Conservation (phyloP, 2,797 vertebrate species). For the Chrosomus eos region DNA sequence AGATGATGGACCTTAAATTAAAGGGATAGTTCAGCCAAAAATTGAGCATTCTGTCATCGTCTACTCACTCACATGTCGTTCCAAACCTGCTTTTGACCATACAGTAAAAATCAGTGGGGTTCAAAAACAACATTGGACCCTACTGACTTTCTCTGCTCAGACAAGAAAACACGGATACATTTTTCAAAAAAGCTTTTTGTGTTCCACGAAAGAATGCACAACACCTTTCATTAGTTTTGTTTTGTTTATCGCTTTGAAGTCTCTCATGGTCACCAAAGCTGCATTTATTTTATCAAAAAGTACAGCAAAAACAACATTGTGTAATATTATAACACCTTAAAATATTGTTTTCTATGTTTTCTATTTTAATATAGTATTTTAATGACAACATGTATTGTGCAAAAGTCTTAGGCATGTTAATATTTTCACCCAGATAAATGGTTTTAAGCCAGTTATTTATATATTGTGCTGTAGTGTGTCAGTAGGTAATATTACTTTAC, state of each 20-base stretch:
- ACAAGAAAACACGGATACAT: not conserved
- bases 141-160: not conserved
- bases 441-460: no score
- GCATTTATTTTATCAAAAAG: not conserved
- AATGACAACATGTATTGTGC: not conserved
- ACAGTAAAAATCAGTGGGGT: not conserved
- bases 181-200: not conserved
- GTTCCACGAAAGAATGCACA: not conserved
- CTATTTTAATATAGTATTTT: not conserved
- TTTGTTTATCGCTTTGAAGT: not conserved
- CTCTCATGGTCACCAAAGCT: not conserved
- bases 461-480: no score
- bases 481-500: no score
- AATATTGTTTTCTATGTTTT: not conserved
- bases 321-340: not conserved
- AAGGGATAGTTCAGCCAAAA: slow-evolving; percentile 2
- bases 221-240: not conserved
- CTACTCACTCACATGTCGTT: not conserved
- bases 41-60: slow-evolving; percentile 1
- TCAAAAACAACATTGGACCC: not conserved
- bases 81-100: not conserved
- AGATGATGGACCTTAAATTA: not conserved
- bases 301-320: not conserved
- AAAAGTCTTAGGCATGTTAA: no score
- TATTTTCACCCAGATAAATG: no score